Conservation (phyloP, 2,113 vertebrate genomes). For the Tympanuchus pallidicinctus region DNA sequence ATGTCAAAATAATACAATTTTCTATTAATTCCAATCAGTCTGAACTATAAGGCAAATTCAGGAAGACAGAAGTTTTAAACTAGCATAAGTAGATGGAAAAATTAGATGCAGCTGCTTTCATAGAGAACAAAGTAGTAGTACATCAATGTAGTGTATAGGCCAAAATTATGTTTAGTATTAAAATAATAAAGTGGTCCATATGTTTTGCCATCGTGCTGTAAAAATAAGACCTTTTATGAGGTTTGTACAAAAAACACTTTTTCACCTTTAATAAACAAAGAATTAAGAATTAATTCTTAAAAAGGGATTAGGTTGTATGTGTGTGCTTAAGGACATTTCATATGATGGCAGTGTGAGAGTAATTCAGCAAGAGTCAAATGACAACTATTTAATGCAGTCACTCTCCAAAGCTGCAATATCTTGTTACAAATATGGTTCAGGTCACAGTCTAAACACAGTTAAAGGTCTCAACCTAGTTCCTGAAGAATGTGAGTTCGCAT, state of each 20-base stretch:
- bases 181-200: neutral
- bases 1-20: neutral
- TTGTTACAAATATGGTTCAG: constrained; percentile 25
- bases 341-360: neutral
- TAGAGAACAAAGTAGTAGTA: constrained; percentile 30
- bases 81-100: constrained; percentile 58
- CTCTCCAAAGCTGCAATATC: neutral
- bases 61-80: neutral
- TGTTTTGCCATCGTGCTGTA: neutral
- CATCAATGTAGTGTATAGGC: neutral
- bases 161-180: neutral
- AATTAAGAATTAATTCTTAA: neutral
- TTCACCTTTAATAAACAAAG: neutral
- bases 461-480: constrained; percentile 30
- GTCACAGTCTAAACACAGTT: constrained; percentile 6
- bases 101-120: constrained; percentile 48
- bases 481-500: constrained; percentile 26
- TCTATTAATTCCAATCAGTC: neutral
- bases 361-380: constrained; percentile 4
- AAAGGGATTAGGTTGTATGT: neutral
- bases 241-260: neutral
- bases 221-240: neutral
- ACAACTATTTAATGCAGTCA: neutral
- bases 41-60: constrained; percentile 52
- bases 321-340: neutral